Evolutionary conservation across 2,113 vertebrate genomes (phyloP), one percentile per base, ranked within the genome.

Genomic region (Labeo rohita): DNA sequence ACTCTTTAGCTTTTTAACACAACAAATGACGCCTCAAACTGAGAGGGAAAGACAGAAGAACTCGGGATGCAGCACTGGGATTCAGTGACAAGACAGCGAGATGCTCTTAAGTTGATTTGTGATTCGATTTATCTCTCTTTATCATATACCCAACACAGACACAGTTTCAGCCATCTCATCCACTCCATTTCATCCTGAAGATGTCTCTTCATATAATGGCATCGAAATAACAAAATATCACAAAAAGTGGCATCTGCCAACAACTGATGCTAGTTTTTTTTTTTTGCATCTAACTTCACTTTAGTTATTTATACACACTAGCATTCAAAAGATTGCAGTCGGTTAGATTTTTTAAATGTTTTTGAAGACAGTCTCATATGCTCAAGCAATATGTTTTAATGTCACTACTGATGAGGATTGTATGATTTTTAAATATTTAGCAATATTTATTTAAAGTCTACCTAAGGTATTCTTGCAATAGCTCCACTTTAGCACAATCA

Each of bases 1-100:
- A 90, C 84, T 90, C 63, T 90, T 95, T 92, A 91, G 91, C 84
- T 83, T 56, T 66, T 87, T 91, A 89, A 89, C 76, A 85, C 36
- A 86, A 66, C 63, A 87, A 73, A 74, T 13, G 34, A 45, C 6
- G 11, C 39, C 21, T 68, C 45, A 49, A 49, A 80, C 78, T 13
- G 21, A 61, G 11, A 80, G 59, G n/a, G 59, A 65, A 66, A 47
- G 59, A 49, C 21, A 80, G 16, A 59, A 12, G 36, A 78, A 8
- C 16, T 59, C 12, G 0, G 50, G 28, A 56, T 78, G 4, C 50
- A 16, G 34, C 50, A 65, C 23, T 18, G 2, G 45, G 45, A 45
- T 18, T 34, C 9, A 28, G 13, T 12, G 43, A 49, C 10, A 66
- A 81, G n/a, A 66, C 18, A 59, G 54, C 7, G 54, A 47, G 23